These are phyloP conservation scores for Mormyrus lacerda DNA, from an alignment of 2,113 vertebrate genomes.

Conservation along the genomic window DNA sequence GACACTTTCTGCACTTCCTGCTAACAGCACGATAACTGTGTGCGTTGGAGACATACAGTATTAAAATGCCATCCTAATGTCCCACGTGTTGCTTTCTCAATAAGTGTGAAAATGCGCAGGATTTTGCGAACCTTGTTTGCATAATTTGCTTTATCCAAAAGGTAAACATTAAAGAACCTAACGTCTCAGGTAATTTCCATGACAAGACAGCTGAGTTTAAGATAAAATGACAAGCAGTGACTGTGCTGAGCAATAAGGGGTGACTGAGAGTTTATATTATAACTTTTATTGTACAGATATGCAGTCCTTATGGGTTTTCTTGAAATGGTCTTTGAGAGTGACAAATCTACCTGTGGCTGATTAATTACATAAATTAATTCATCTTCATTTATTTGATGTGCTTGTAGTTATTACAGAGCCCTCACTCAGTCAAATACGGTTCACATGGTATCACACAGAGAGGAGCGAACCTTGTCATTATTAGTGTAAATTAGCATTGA, in stretches of 20 bases:
- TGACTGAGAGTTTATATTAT: background rate
- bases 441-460: background rate
- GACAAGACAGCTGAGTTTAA: background rate
- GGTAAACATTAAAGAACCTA: background rate
- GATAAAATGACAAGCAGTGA: background rate
- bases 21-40: background rate
- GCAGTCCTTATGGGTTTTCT: background rate
- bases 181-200: background rate
- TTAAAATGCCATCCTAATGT: background rate
- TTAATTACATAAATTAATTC: constrained; percentile 1
- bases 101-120: background rate
- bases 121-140: background rate
- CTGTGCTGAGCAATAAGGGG: background rate
- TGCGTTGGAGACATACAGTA: background rate
- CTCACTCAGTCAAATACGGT: background rate
- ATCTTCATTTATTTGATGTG: background rate
- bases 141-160: background rate
- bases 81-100: background rate
- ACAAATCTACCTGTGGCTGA: background rate
- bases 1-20: background rate
- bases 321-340: background rate
- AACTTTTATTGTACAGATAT: background rate
- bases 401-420: background rate
- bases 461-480: background rate
- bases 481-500: background rate